A percentile compares a stretch with the other conserved stretches of the same genome.
Evolutionary conservation across 2,113 vertebrate species (phyloP).

Genomic region (Sterrhoptilus dennistouni): DNA sequence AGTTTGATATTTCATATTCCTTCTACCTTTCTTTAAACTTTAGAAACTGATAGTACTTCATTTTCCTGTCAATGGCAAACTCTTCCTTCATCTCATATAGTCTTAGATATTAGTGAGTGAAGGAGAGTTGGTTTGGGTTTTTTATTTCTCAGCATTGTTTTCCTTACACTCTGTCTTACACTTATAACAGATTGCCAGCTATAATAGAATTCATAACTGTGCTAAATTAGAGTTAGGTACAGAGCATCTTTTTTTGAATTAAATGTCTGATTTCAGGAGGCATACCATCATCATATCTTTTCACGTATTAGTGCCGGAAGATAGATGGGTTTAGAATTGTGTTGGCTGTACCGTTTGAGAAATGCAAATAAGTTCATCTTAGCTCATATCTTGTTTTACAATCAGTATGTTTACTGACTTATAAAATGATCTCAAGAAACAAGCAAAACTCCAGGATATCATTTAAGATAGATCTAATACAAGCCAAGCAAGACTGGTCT

Average conservation of each 20-base stretch:
- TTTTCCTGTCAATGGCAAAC: background rate
- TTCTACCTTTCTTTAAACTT: background rate
- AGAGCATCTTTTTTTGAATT: background rate
- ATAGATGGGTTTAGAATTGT: conserved; percentile 24
- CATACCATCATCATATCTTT: background rate
- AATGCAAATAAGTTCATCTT: conserved; percentile 14
- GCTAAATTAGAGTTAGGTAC: background rate
- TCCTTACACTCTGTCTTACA: background rate
- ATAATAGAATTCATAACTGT: background rate
- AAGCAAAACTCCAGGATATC: background rate
- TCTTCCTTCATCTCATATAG: background rate
- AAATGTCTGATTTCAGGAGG: background rate
- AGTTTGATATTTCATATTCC: background rate
- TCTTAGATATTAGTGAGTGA: background rate
- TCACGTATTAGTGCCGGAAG: background rate
- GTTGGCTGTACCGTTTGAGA: conserved; percentile 8
- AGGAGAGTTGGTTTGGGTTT: background rate
- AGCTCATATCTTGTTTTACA: conserved; percentile 37
- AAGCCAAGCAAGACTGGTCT: background rate
- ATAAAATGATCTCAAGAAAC: conserved; percentile 14
- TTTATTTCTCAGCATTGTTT: background rate
- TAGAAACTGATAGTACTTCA: background rate
- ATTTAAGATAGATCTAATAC: background rate
- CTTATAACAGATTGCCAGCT: background rate
- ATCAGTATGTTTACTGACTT: conserved; percentile 45